A percentile compares a stretch with the other conserved stretches of the same genome.
phyloP scores from a whole-genome alignment of 2,113 vertebrate genomes.

The Petrocephalus microphthalmus region DNA sequence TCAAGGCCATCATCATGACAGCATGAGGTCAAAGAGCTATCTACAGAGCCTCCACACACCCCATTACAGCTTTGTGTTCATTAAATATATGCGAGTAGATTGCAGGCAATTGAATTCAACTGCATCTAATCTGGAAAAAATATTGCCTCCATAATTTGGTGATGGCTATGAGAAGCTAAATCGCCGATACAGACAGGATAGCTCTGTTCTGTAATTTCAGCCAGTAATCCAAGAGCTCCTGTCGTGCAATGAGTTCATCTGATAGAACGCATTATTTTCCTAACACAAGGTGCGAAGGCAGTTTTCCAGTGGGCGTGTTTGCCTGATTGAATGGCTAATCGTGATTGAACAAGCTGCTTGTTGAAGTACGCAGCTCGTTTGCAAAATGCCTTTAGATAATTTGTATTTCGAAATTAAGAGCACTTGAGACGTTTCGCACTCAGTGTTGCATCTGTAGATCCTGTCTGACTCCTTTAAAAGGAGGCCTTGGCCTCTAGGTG shows the following conservation, averaged over 20 bases:
- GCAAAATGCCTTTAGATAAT: background rate
- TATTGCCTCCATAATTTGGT: background rate
- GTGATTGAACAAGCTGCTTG: slow-evolving; percentile 2
- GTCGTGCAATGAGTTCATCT: background rate
- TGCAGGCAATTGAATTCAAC: background rate
- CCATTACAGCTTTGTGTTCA: background rate
- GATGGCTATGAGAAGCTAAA: background rate
- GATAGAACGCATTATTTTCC: background rate
- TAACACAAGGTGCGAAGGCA: background rate
- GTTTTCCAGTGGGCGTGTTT: background rate
- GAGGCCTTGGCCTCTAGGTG: background rate
- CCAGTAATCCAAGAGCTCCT: background rate
- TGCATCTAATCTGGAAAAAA: background rate
- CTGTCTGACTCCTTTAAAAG: background rate
- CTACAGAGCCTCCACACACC: background rate
- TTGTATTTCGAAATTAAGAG: slow-evolving; percentile 9
- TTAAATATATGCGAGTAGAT: background rate
- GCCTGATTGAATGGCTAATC: background rate
- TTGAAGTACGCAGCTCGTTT: background rate
- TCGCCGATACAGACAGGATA: background rate
- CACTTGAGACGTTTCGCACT: background rate
- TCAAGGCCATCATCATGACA: background rate
- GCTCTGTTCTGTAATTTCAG: background rate
- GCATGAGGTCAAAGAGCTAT: background rate
- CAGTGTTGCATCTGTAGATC: background rate